These are phyloP conservation scores for Oxytorus armatus DNA, from an alignment of 2,888 invertebrate genomes.

Conservation along the genomic window DNA sequence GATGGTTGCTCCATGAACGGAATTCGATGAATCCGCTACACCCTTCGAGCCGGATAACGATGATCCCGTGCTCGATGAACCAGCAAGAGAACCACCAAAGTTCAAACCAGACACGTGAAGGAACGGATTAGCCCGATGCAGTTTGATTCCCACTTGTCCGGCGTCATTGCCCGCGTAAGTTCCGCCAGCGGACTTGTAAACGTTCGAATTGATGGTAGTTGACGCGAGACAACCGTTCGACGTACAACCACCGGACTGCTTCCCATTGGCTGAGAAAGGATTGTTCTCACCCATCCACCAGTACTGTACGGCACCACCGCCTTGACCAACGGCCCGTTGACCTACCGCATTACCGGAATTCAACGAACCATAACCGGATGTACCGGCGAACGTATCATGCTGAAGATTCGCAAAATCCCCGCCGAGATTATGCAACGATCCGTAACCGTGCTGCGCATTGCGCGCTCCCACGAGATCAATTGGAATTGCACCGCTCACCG, in stretches of 20 bases:
- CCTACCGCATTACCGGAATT: constrained; percentile 1
- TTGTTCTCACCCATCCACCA: constrained; percentile 71
- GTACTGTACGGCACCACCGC: constrained; percentile 36
- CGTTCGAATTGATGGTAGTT: constrained; percentile 52
- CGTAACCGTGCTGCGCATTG: constrained; percentile 49
- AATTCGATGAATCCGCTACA: constrained; percentile 1
- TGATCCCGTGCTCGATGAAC: constrained; percentile 4
- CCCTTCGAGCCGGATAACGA: constrained; percentile 26
- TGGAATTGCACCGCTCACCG: constrained; percentile 65
- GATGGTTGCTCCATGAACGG: constrained; percentile 11
- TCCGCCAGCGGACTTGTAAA: constrained; percentile 10
- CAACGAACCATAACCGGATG: constrained; percentile 44
- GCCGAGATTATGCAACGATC: constrained; percentile 58
- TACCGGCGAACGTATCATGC: constrained; percentile 11
- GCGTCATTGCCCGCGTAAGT: constrained; percentile 53
- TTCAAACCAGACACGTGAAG: constrained; percentile 25
- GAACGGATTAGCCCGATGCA: constrained; percentile 70
- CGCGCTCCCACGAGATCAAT: constrained; percentile 26
- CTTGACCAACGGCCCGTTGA: constrained; percentile 29
- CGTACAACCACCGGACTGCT: constrained; percentile 59
- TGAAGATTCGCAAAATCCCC: constrained; percentile 56
- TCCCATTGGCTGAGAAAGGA: constrained; percentile 63
- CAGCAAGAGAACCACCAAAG: background rate
- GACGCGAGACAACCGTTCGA: constrained; percentile 62
- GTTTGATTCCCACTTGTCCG: constrained; percentile 23